Base-by-base conservation (phyloP, 1,140 invertebrate genomes). In the Mycetomoellerius zeteki region DNA sequence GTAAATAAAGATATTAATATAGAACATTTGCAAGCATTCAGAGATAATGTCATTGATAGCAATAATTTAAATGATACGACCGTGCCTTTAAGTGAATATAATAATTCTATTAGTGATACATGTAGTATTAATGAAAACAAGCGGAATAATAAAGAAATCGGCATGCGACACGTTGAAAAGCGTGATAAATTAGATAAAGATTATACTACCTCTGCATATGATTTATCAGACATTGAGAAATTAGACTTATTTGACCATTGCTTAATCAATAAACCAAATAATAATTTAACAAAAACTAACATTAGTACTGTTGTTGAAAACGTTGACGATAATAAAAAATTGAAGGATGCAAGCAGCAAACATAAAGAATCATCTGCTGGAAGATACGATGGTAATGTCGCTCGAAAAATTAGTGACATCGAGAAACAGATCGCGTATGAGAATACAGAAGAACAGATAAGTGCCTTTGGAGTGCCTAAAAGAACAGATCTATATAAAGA, bases 181-280 rank as follows among this genome's bases (percentile, higher is more conserved):
- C 95, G 96, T 58, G 97, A 95, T 58, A 96, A 95, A 87, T 94
- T 98, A 58, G 97, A 98, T 94, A 98, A 98, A 94, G 97, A 97
- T 90, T 96, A 97, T 91, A 98, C 97, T 86, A 97, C 97, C 5
- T 97, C 97, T 0, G 97, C 97, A 98, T 93, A 37, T 37, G 97
- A 98, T 93, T 96, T 97, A 88, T 96, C 95, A 2, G 95, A 96
- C 16, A 91, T 91, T 37, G 81, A 92, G 12, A 77, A 69, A 7
- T 54, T 90, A 65, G 80, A 91, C n/a, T 67, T 62, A 3, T 19
- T 82, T 60, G 27, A 30, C 2, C 65, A 60, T 84, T 52, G 52
- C 58, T 33, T 82, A n/a, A 86, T 81, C 33, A 92, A 90, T 90
- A 65, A 73, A 77, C 65, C 86, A 86, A 92, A 62, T 75, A 89